phyloP scores from a whole-genome alignment of 2,797 vertebrate genomes.

The Molossus molossus region DNA sequence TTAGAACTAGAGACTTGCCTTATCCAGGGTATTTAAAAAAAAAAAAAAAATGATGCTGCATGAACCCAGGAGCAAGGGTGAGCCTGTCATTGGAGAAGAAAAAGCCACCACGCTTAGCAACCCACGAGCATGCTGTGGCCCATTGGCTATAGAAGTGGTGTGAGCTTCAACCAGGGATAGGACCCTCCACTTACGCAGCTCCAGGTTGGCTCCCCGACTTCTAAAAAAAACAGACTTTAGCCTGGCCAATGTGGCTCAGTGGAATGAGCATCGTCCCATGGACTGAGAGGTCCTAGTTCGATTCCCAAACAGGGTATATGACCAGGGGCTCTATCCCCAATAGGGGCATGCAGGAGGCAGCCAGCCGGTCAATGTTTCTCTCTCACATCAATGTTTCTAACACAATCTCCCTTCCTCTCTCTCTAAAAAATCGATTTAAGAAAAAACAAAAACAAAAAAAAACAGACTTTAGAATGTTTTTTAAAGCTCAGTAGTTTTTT shows the following conservation, averaged over 20 bases:
- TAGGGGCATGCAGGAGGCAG: no score
- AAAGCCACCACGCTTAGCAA: neutral
- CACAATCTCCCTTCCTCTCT: no score
- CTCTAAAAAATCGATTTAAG: no score
- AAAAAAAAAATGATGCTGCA: neutral
- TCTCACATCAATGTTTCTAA: no score
- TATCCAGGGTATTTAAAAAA: neutral
- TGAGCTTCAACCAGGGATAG: neutral
- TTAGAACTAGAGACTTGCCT: neutral
- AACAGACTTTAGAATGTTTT: neutral
- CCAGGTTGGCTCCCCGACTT: neutral
- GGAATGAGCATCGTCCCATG: no score
- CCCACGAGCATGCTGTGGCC: neutral
- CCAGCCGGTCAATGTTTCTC: no score
- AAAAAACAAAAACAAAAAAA: no score
- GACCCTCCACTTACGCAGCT: neutral
- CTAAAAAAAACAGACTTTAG: neutral
- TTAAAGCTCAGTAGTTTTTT: no score
- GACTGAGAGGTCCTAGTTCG: no score
- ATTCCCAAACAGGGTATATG: no score
- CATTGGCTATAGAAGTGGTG: neutral
- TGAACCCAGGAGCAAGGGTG: neutral
- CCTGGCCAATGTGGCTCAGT: no score
- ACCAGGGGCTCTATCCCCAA: no score
- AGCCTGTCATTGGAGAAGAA: neutral